Evolutionary conservation across 2,797 vertebrate species (phyloP).

Genomic region (Peromyscus eremicus): DNA sequence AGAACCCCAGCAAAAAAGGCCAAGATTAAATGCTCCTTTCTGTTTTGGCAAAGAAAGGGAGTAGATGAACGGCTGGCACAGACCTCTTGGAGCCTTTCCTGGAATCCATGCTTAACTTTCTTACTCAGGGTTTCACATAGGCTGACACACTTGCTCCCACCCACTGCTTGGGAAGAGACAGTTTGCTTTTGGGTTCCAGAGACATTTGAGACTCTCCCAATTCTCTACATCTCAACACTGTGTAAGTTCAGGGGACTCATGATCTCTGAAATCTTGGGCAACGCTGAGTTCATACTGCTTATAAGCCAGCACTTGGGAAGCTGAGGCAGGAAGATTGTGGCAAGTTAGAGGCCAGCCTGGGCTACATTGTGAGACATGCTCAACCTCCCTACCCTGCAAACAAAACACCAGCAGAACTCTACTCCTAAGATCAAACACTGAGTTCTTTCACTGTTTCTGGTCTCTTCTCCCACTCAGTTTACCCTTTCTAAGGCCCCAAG

Average conservation of each 20-base stretch:
- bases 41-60: slow-evolving; percentile 70
- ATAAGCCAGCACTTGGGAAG: not conserved
- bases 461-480: not conserved
- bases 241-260: not conserved
- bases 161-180: not conserved
- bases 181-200: slow-evolving; percentile 15
- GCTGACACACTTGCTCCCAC: not conserved
- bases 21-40: slow-evolving; percentile 56
- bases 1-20: slow-evolving; percentile 83
- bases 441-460: not conserved
- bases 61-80: not conserved
- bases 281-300: not conserved
- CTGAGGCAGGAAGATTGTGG: not conserved
- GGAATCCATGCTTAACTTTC: not conserved
- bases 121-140: not conserved
- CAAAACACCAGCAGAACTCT: not conserved
- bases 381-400: not conserved
- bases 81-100: not conserved
- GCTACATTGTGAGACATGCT: not conserved
- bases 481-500: not conserved
- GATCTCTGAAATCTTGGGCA: not conserved
- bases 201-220: not conserved
- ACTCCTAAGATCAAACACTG: not conserved
- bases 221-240: not conserved
- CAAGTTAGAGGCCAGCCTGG: not conserved